A percentile compares a stretch with the other conserved stretches of the same genome.
Conservation (phyloP, 1,140 invertebrate species). For the Pygmarrhopalites habei region DNA sequence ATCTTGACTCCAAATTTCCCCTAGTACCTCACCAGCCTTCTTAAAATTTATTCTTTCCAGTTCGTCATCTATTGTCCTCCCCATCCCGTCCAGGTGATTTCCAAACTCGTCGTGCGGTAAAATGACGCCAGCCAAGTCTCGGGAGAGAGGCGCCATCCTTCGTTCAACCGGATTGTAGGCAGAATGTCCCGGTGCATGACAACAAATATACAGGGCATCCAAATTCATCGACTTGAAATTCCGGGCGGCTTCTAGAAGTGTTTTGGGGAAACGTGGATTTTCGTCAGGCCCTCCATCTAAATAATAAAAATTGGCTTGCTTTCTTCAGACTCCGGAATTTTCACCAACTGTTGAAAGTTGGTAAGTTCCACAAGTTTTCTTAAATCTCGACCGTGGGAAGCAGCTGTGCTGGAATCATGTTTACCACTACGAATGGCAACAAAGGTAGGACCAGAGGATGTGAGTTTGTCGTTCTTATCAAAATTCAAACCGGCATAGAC, state of each 20-base stretch:
- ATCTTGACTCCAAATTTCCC: conserved; percentile 41
- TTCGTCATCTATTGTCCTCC: background rate
- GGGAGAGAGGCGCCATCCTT: conserved; percentile 44
- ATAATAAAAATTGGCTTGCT: conserved; percentile 45
- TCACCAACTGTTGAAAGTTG: conserved; percentile 39
- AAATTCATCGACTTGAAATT: conserved; percentile 38
- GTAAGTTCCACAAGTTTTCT: conserved; percentile 38
- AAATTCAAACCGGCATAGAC: too few relatives aligned
- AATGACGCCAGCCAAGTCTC: conserved; percentile 43
- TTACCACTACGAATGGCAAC: conserved; percentile 43
- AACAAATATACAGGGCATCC: conserved; percentile 45
- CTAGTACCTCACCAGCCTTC: conserved; percentile 40
- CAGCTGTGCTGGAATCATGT: conserved; percentile 40
- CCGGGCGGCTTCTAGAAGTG: conserved; percentile 13
- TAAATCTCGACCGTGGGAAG: conserved; percentile 43
- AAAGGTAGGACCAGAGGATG: conserved; percentile 44
- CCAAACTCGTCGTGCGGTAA: conserved; percentile 43
- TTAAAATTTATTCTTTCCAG: conserved; percentile 42
- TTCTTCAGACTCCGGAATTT: conserved; percentile 36
- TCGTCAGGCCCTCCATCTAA: conserved; percentile 42
- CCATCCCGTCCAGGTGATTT: conserved; percentile 43
- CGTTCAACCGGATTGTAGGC: conserved; percentile 42
- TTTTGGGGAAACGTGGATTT: conserved; percentile 11
- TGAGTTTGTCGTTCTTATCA: conserved; percentile 39
- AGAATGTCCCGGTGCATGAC: conserved; percentile 44